These are phyloP conservation scores for Trigoniulus corallinus DNA, from an alignment of 1,140 invertebrate genomes.

Conservation along the genomic window DNA sequence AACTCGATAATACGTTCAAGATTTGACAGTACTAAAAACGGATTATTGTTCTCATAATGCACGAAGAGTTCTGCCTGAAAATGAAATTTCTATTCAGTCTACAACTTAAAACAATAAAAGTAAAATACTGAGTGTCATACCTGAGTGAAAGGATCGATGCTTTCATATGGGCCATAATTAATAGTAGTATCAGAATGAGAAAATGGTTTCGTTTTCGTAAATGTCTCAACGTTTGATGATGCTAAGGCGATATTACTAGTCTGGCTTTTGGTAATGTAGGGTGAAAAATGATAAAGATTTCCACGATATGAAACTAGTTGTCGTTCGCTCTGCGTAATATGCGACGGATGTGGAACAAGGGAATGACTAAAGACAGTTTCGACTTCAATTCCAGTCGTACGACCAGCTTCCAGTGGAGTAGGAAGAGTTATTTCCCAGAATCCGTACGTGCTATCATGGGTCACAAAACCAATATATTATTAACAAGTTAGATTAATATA, in stretches of 20 bases:
- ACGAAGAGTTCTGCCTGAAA: slow-evolving; percentile 47
- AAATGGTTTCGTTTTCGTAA: slow-evolving; percentile 70
- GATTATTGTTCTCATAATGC: slow-evolving; percentile 93
- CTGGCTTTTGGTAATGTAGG: slow-evolving; percentile 60
- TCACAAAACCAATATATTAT: background rate
- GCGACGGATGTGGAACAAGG: slow-evolving; percentile 60
- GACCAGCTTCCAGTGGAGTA: slow-evolving; percentile 21
- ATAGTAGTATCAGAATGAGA: slow-evolving; percentile 57
- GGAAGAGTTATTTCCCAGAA: slow-evolving; percentile 19
- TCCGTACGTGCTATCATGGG: no score
- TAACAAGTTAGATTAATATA: background rate
- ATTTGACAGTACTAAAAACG: slow-evolving; percentile 77
- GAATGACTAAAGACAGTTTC: slow-evolving; percentile 60
- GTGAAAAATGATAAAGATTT: slow-evolving; percentile 66
- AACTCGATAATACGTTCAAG: slow-evolving; percentile 82
- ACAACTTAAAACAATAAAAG: background rate
- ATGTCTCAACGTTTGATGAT: slow-evolving; percentile 64
- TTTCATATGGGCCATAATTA: slow-evolving; percentile 73
- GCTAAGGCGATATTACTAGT: slow-evolving; percentile 61
- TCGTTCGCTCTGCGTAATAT: slow-evolving; percentile 81
- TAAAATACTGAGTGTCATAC: slow-evolving; percentile 20
- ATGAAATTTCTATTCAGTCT: background rate
- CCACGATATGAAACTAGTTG: slow-evolving; percentile 76
- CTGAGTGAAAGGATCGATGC: slow-evolving; percentile 37
- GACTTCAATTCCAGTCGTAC: slow-evolving; percentile 35